Evolutionary conservation across 2,797 vertebrate species (phyloP).

Genomic region (Trematomus bernacchii): DNA sequence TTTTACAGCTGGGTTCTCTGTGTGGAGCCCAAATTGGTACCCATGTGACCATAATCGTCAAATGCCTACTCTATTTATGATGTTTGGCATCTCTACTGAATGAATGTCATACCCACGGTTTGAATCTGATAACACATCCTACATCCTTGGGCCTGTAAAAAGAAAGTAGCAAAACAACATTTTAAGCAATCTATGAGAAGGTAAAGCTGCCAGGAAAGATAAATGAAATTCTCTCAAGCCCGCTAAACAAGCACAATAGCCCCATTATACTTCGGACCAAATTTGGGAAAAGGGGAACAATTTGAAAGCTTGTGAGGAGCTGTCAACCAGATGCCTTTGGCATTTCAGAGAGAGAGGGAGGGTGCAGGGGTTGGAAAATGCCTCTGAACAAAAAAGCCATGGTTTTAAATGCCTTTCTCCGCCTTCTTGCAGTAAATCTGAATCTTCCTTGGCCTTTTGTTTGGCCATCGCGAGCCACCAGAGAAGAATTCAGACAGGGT

Average conservation of each 20-base stretch:
- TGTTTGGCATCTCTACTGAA: slow-evolving; percentile 25
- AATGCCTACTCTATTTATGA: slow-evolving; percentile 45
- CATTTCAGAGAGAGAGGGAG: slow-evolving; percentile 80
- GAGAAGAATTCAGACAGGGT: slow-evolving; percentile 64
- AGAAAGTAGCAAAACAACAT: slow-evolving; percentile 40
- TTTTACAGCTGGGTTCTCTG: slow-evolving; percentile 53
- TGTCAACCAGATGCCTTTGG: slow-evolving; percentile 70
- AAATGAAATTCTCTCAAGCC: slow-evolving; percentile 54
- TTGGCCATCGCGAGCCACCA: slow-evolving; percentile 48
- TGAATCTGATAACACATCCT: slow-evolving; percentile 45
- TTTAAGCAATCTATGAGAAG: slow-evolving; percentile 22
- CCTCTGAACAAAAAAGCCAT: slow-evolving; percentile 78
- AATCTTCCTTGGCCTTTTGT: slow-evolving; percentile 72
- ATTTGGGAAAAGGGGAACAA: slow-evolving; percentile 76
- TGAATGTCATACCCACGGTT: slow-evolving; percentile 38
- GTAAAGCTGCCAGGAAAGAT: slow-evolving; percentile 45
- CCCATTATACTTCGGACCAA: slow-evolving; percentile 69
- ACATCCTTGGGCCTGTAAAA: slow-evolving; percentile 1
- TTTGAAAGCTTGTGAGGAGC: slow-evolving; percentile 77
- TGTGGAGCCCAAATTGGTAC: slow-evolving; percentile 46
- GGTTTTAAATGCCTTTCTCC: slow-evolving; percentile 68
- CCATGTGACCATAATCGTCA: slow-evolving; percentile 46
- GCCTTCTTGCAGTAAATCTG: slow-evolving; percentile 59
- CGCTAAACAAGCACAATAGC: slow-evolving; percentile 67
- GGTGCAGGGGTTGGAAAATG: slow-evolving; percentile 79